These are phyloP conservation scores for Orestias chungarensis DNA, from an alignment of 2,797 vertebrate species.

Conservation along the genomic window DNA sequence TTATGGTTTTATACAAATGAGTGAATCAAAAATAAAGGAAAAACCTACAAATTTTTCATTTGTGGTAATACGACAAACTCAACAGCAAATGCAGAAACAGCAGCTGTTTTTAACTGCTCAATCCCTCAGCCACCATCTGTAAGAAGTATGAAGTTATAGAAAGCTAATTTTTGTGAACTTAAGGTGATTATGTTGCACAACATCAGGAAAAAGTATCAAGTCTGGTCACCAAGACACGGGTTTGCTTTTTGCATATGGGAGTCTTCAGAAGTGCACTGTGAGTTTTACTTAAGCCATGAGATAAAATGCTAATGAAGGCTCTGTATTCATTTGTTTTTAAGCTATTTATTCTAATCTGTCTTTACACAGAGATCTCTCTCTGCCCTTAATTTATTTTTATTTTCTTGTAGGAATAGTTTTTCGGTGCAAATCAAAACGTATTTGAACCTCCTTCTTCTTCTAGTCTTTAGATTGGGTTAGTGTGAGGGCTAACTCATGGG, in stretches of 20 bases:
- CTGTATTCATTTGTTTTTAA: constrained; percentile 30
- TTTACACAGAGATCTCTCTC: not conserved
- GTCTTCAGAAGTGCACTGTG: constrained; percentile 15
- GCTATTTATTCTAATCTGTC: not conserved
- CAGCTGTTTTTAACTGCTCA: not conserved
- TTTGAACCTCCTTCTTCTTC: not conserved
- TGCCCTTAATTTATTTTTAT: constrained; percentile 46
- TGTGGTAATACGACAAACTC: constrained; percentile 8
- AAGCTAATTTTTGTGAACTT: constrained; percentile 46
- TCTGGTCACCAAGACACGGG: constrained; percentile 53
- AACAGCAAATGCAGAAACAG: not conserved
- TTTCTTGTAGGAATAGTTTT: constrained; percentile 22
- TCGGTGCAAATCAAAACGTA: not conserved
- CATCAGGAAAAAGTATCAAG: constrained; percentile 68
- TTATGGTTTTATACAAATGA: not conserved
- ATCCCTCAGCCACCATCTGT: constrained; percentile 23
- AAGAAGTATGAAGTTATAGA: constrained; percentile 33
- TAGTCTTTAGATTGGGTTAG: constrained; percentile 4
- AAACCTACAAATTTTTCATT: not conserved
- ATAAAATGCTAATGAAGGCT: constrained; percentile 25
- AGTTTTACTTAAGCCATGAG: constrained; percentile 5
- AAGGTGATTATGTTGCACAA: constrained; percentile 60
- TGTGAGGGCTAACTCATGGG: constrained; percentile 33
- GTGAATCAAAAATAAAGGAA: constrained; percentile 2
- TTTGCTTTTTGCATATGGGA: constrained; percentile 51